phyloP scores from a whole-genome alignment of 2,113 vertebrate species.

The Bungarus multicinctus region DNA sequence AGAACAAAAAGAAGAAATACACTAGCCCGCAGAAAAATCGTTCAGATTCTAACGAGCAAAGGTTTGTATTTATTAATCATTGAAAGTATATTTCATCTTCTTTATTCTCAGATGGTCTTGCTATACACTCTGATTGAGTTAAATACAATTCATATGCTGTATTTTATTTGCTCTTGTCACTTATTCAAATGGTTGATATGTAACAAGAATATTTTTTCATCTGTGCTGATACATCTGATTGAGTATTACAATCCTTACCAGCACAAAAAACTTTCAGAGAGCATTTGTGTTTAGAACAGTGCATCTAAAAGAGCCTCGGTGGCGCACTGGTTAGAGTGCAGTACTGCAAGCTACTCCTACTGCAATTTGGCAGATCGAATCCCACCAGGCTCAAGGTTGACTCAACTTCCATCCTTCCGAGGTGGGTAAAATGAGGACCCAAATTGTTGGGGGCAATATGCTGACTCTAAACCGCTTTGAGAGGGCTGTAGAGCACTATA shows the following conservation, averaged over 20 bases:
- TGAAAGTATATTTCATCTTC: not conserved
- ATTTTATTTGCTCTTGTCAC: not conserved
- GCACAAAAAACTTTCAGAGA: not conserved
- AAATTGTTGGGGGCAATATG: no score
- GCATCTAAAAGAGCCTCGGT: no score
- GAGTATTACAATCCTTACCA: not conserved
- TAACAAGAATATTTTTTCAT: not conserved
- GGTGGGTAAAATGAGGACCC: no score
- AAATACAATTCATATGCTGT: not conserved
- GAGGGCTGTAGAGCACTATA: no score
- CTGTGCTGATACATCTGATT: not conserved
- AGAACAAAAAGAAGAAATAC: slow-evolving; percentile 86
- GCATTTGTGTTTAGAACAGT: not conserved
- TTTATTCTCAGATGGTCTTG: not conserved
- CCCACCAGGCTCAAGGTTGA: no score
- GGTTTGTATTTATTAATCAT: slow-evolving; percentile 72
- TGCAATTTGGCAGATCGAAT: no score
- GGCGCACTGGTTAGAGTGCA: no score
- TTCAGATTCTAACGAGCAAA: slow-evolving; percentile 85
- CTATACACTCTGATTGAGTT: not conserved
- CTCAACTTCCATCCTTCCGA: no score
- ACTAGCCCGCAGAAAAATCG: slow-evolving; percentile 89
- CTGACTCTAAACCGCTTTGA: no score
- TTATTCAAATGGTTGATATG: not conserved
- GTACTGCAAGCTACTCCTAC: no score